These are phyloP conservation scores for Cheilosia pagana DNA, from an alignment of 2,888 invertebrate species.

Conservation along the genomic window DNA sequence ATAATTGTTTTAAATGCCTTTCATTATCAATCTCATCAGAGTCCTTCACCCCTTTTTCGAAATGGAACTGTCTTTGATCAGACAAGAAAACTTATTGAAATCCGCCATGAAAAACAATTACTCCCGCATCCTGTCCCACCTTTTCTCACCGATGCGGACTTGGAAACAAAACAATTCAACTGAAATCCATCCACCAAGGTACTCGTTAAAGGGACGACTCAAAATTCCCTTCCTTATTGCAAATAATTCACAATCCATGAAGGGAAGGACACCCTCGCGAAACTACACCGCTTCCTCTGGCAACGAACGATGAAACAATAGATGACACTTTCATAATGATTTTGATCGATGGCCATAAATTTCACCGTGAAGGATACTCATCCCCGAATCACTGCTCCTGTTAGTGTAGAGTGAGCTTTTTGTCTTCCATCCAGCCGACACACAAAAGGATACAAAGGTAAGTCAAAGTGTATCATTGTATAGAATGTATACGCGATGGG, in stretches of 20 bases:
- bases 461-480: slow-evolving; percentile 50
- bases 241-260: slow-evolving; percentile 53
- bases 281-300: slow-evolving; percentile 50
- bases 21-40: slow-evolving; percentile 47
- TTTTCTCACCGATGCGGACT: slow-evolving; percentile 33
- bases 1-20: slow-evolving; percentile 58
- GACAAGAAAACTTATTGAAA: slow-evolving; percentile 63
- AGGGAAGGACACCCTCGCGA: slow-evolving; percentile 55
- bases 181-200: slow-evolving; percentile 25
- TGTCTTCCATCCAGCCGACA: slow-evolving; percentile 20
- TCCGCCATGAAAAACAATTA: slow-evolving; percentile 44
- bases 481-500: not conserved
- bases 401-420: not conserved
- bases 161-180: slow-evolving; percentile 59
- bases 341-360: slow-evolving; percentile 73
- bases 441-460: slow-evolving; percentile 55
- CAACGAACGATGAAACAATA: slow-evolving; percentile 66
- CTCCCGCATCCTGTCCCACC: slow-evolving; percentile 19
- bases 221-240: slow-evolving; percentile 41
- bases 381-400: slow-evolving; percentile 26
- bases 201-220: slow-evolving; percentile 15
- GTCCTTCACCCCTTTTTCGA: slow-evolving; percentile 7
- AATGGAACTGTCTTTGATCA: slow-evolving; percentile 47
- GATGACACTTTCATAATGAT: slow-evolving; percentile 74
- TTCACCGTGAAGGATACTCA: slow-evolving; percentile 54